A percentile compares a stretch with the other conserved stretches of the same genome.
phyloP scores from a whole-genome alignment of 2,797 vertebrate genomes.

The Notoglanidium macrostoma region DNA sequence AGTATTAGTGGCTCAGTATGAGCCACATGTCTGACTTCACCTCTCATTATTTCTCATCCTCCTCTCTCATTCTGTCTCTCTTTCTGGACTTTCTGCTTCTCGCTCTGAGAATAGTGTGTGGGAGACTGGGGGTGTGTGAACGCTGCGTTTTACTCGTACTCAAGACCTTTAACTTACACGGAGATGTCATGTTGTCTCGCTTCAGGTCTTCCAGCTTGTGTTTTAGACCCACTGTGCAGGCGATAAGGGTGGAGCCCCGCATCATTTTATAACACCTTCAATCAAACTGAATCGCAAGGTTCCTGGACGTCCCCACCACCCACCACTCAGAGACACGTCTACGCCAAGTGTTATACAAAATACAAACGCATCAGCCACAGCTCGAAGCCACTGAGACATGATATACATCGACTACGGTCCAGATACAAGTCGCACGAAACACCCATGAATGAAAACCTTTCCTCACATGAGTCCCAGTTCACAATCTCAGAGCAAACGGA shows the following conservation, averaged over 20 bases:
- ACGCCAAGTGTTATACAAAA: not conserved
- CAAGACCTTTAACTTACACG: slow-evolving; percentile 29
- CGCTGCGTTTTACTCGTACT: not conserved
- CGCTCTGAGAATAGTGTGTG: slow-evolving; percentile 10
- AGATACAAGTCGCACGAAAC: not conserved
- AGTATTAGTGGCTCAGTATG: not conserved
- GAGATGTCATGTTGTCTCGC: not conserved
- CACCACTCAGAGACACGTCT: not conserved
- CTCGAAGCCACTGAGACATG: not conserved
- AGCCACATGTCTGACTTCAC: not conserved
- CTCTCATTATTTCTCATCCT: slow-evolving; percentile 23
- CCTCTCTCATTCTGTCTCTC: not conserved
- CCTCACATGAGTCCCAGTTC: not conserved
- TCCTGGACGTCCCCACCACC: not conserved
- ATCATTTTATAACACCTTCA: not conserved
- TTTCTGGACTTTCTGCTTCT: slow-evolving; percentile 5
- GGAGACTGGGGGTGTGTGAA: slow-evolving; percentile 53
- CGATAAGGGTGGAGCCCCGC: not conserved
- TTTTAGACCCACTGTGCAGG: not conserved
- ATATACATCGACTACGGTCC: not conserved
- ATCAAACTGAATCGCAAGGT: not conserved
- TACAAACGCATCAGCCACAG: not conserved
- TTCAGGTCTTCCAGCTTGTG: not conserved
- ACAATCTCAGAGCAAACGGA: not conserved
- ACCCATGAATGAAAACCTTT: not conserved